These are phyloP conservation scores for Nyctibius grandis DNA, from an alignment of 2,797 vertebrate genomes.

Conservation along the genomic window DNA sequence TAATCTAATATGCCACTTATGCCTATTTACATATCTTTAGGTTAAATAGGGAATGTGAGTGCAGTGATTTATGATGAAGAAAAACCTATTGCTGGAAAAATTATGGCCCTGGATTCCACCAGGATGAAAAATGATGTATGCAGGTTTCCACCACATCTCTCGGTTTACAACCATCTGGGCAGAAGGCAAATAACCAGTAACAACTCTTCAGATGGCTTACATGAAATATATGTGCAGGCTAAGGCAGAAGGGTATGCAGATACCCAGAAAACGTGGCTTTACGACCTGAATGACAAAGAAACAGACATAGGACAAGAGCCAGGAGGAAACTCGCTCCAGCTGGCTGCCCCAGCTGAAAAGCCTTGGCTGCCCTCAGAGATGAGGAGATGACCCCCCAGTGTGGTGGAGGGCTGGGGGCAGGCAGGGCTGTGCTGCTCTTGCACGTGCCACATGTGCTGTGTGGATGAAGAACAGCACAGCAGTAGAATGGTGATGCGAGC, in stretches of 20 bases:
- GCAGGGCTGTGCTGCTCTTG: not conserved
- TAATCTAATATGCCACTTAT: not conserved
- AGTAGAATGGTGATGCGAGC: not conserved
- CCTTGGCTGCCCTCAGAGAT: rapidly evolving
- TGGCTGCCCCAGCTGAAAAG: not conserved
- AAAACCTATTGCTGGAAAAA: not conserved
- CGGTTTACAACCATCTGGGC: not conserved
- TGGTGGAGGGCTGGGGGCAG: not conserved
- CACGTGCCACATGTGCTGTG: rapidly evolving
- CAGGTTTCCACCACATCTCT: not conserved
- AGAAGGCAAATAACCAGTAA: not conserved
- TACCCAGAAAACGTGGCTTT: not conserved
- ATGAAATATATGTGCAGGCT: not conserved
- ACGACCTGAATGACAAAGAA: rapidly evolving
- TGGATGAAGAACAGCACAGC: not conserved
- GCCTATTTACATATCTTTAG: not conserved
- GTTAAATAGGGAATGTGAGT: rapidly evolving
- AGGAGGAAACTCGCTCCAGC: not conserved
- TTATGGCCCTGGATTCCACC: not conserved
- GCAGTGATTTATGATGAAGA: not conserved
- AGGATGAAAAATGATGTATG: not conserved
- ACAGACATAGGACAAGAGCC: not conserved
- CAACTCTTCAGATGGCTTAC: not conserved
- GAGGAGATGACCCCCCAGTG: rapidly evolving
- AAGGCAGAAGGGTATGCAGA: not conserved